Conservation (phyloP, 2,888 invertebrate genomes). For the Hydriomena furcata region DNA sequence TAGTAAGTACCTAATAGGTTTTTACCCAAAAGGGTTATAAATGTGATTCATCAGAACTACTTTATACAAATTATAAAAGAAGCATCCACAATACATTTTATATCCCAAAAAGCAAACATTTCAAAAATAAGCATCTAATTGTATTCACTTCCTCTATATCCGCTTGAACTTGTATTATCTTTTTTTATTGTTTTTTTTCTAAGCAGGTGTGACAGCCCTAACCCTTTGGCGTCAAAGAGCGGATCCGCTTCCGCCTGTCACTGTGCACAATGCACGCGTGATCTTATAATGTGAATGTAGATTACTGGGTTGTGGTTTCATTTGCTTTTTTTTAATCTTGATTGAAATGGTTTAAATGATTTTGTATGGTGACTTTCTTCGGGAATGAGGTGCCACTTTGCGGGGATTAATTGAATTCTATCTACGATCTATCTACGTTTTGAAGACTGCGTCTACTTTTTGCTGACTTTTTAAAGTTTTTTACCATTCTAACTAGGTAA, state of each 20-base stretch:
- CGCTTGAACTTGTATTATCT: slow-evolving; percentile 35
- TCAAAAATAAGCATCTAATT: slow-evolving; percentile 34
- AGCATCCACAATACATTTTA: neutral
- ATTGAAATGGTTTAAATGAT: too few relatives aligned
- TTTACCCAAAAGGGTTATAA: too few relatives aligned
- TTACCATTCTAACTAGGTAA: too few relatives aligned
- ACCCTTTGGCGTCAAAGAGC: slow-evolving; percentile 40
- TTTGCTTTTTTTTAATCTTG: slow-evolving; percentile 10
- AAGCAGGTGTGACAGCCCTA: slow-evolving; percentile 73
- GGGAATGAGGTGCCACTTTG: slow-evolving; percentile 6
- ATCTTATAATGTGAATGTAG: slow-evolving; percentile 48
- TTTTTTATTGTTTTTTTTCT: slow-evolving; percentile 47
- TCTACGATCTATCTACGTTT: too few relatives aligned
- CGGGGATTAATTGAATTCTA: neutral
- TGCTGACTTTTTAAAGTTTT: too few relatives aligned
- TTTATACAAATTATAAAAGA: neutral
- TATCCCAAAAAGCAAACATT: slow-evolving; percentile 20
- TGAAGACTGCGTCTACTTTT: too few relatives aligned
- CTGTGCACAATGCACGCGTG: slow-evolving; percentile 53
- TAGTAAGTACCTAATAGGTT: too few relatives aligned
- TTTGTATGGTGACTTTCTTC: neutral
- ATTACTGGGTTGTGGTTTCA: slow-evolving; percentile 31
- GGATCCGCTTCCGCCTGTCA: slow-evolving; percentile 60
- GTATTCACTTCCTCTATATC: slow-evolving; percentile 48
- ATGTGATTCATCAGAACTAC: neutral